A percentile compares a stretch with the other conserved stretches of the same genome.
phyloP scores from a whole-genome alignment of 1,140 invertebrate species.

The Papilio dardanus region DNA sequence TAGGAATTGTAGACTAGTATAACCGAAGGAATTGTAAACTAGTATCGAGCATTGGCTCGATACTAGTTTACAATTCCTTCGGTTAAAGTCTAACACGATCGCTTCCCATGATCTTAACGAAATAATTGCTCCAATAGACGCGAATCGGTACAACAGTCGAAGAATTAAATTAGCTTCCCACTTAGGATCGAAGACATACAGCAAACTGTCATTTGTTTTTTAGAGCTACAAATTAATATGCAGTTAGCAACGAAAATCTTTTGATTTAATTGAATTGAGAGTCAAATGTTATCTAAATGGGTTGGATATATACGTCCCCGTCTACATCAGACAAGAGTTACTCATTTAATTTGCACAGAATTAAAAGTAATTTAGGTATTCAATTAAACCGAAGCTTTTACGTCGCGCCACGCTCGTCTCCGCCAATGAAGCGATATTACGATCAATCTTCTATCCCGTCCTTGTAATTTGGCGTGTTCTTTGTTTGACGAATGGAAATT shows the following conservation, averaged over 20 bases:
- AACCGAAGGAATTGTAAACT: too few species aligned
- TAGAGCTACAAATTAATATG: too few species aligned
- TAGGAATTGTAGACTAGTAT: too few species aligned
- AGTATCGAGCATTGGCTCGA: too few species aligned
- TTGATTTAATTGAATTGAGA: background rate
- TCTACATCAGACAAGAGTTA: background rate
- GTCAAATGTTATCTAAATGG: background rate
- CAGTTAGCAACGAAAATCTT: background rate
- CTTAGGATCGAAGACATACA: background rate
- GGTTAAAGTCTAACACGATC: conserved; percentile 3
- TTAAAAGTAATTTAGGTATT: conserved; percentile 26
- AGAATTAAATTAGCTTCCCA: conserved; percentile 1
- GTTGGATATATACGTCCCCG: background rate
- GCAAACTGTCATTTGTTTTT: too few species aligned
- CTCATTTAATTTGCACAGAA: conserved; percentile 24
- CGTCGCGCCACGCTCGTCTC: conserved; percentile 16
- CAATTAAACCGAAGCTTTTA: conserved; percentile 2
- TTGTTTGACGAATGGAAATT: conserved; percentile 3
- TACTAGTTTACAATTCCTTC: background rate
- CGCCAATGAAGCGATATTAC: conserved; percentile 22
- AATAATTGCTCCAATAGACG: conserved; percentile 17
- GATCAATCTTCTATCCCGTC: conserved; percentile 20
- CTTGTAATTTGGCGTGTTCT: background rate
- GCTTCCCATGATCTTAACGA: conserved; percentile 16
- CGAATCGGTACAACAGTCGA: background rate